Conservation (phyloP, 2,797 vertebrate species). For the Bothrops alternatus region DNA sequence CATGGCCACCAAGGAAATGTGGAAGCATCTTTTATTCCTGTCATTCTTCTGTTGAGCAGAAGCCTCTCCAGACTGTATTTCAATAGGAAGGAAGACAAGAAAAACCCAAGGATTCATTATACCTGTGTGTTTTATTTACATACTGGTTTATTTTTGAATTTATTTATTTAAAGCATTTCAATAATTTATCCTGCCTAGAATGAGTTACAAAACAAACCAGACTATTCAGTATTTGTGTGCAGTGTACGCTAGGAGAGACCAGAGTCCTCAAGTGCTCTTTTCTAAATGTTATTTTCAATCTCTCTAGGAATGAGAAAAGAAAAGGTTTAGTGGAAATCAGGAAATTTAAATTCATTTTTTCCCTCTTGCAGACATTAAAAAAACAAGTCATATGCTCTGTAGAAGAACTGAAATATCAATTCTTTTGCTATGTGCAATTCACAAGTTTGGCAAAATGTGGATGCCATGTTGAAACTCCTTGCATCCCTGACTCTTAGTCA, state of each 20-base stretch:
- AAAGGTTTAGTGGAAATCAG: background rate
- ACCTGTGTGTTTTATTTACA: background rate
- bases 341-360: background rate
- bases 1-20: background rate
- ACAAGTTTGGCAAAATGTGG: background rate
- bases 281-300: background rate
- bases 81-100: background rate
- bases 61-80: background rate
- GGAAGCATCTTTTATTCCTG: background rate
- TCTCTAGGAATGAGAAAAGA: background rate
- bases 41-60: background rate
- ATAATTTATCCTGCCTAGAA: background rate
- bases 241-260: background rate
- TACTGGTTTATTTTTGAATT: background rate
- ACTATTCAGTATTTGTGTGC: background rate
- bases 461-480: background rate
- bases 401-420: background rate
- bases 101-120: background rate
- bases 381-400: background rate
- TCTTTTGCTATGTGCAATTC: background rate
- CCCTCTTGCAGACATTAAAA: background rate
- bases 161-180: background rate
- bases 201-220: background rate
- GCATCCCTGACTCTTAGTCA: background rate
- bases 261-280: background rate